Evolutionary conservation across 2,888 invertebrate genomes (phyloP), one percentile per base, ranked within the genome.

Genomic region (Elmis aenea): DNA sequence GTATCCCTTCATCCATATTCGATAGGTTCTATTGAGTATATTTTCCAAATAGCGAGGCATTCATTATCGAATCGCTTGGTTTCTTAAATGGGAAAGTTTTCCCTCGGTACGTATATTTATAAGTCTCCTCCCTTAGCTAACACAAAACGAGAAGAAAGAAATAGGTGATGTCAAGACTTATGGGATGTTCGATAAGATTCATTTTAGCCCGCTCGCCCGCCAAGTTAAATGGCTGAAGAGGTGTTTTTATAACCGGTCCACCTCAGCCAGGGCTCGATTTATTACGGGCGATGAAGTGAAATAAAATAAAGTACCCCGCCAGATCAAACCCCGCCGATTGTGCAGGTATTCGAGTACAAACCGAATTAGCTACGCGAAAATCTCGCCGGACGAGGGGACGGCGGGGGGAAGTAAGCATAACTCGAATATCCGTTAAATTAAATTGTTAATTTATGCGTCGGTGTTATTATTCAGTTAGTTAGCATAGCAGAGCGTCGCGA

Each of bases 111-210:
- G 63, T 60, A 61, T 62, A 66, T 66, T 64, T 66, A 65, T 64
- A 66, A 64, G 66, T 64, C 64, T 61, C 65, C 62, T 60, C 64
- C 62, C 58, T 49, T 47, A 51, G 50, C 54, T 56, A 61, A 51
- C 68, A 64, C 64, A 64, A 63, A 57, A 55, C 56, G 58, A 55
- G 55, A 54, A 63, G 62, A 67, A 67, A 68, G 66, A 68, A 68
- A 66, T 67, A 68, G 69, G 68, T 67, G 69, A 68, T 68, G 68
- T 64, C 65, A 63, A 69, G 68, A 70, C 66, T 69, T 70, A 70
- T 69, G 68, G 69, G 67, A 67, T 62, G 66, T 62, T 66, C 68
- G 69, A 70, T 69, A 70, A 69, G 69, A 68, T 69, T 69, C 69
- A 69, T 70, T 70, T 68, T 67, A 61, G 59, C 55, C 52, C 49